A percentile compares a stretch with the other conserved stretches of the same genome.
Evolutionary conservation across 2,113 vertebrate genomes (phyloP).

Genomic region (Plotosus lineatus): DNA sequence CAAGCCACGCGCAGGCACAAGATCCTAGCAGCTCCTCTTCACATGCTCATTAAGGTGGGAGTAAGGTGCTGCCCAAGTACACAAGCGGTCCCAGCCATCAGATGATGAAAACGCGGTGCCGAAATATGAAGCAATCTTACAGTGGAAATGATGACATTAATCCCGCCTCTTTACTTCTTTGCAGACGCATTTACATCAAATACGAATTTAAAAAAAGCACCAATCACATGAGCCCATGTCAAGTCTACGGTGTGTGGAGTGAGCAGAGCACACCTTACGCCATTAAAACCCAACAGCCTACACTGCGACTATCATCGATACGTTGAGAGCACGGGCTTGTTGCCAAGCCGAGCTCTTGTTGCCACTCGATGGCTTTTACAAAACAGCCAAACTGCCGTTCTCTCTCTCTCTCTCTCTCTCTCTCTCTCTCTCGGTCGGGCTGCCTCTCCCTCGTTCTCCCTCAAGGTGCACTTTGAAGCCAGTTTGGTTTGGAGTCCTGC

Average conservation of each 20-base stretch:
- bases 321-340: no score
- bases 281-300: background rate
- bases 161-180: background rate
- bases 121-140: background rate
- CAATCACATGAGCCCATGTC: background rate
- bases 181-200: background rate
- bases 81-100: background rate
- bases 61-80: background rate
- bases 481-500: conserved; percentile 4
- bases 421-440: background rate
- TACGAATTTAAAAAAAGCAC: background rate
- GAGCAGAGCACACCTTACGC: background rate
- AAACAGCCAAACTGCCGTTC: background rate
- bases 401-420: no score
- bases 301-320: no score
- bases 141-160: background rate
- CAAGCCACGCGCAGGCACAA: background rate
- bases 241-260: background rate
- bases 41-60: background rate
- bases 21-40: background rate
- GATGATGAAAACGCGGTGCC: background rate
- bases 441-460: no score
- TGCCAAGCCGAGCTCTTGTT: background rate
- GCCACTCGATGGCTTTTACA: background rate
- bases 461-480: conserved; percentile 12